Conservation (phyloP, 2,888 invertebrate species). For the Halocaridina rubra region DNA sequence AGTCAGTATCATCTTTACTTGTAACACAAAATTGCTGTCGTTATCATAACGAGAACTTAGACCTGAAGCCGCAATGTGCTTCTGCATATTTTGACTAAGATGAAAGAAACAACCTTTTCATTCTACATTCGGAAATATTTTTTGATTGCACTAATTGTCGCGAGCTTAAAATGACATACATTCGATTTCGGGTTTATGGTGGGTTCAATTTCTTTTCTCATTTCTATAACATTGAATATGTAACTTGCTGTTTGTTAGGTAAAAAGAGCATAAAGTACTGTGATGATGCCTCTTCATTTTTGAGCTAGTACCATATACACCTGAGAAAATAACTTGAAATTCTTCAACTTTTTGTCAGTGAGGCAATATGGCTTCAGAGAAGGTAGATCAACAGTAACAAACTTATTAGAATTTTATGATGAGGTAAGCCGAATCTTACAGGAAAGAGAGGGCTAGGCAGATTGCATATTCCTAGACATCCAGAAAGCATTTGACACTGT, state of each 20-base stretch:
- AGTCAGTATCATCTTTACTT: not conserved
- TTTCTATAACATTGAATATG: not conserved
- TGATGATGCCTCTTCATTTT: not conserved
- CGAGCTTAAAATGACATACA: not conserved
- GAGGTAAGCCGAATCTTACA: no score
- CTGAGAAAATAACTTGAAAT: not conserved
- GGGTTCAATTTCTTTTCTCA: not conserved
- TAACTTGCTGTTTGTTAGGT: not conserved
- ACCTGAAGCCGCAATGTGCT: not conserved
- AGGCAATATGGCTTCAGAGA: no score
- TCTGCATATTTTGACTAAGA: not conserved
- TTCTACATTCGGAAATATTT: not conserved
- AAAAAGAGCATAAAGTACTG: not conserved
- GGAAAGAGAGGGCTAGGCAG: no score
- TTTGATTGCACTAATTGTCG: not conserved
- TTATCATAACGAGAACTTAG: not conserved
- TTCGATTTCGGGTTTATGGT: not conserved
- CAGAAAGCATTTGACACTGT: no score
- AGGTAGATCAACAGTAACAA: no score
- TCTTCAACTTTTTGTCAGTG: no score
- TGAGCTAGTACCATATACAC: not conserved
- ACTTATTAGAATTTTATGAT: no score
- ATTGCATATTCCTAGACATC: no score
- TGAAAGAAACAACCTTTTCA: not conserved
- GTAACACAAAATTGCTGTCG: not conserved